These are phyloP conservation scores for Vombatus ursinus DNA, from an alignment of 2,113 vertebrate genomes.

Conservation along the genomic window DNA sequence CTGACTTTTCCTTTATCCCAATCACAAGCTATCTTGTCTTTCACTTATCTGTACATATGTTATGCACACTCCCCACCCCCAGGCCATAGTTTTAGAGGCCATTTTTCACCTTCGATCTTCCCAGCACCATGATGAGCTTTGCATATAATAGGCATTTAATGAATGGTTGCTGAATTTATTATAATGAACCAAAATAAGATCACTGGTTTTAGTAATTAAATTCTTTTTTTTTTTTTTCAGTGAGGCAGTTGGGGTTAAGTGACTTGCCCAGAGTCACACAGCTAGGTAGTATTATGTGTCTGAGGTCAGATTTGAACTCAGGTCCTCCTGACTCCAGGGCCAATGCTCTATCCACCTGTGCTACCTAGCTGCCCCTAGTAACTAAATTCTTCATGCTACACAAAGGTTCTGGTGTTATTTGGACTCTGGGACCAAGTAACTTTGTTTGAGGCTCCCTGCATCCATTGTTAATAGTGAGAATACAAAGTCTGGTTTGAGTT, in stretches of 20 bases:
- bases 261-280: too few species aligned
- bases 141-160: not conserved
- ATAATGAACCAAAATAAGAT: not conserved
- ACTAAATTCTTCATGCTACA: not conserved
- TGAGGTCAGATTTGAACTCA: too few species aligned
- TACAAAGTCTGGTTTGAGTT: not conserved
- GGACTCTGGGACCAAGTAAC: not conserved
- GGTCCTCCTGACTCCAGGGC: too few species aligned
- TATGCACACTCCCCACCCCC: not conserved
- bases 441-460: not conserved
- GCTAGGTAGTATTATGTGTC: too few species aligned
- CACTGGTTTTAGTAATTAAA: not conserved
- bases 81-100: not conserved
- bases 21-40: slow-evolving; percentile 7
- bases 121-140: not conserved
- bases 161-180: not conserved
- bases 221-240: not conserved
- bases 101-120: not conserved
- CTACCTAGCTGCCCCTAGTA: not conserved
- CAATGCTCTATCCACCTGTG: too few species aligned
- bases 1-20: slow-evolving; percentile 9
- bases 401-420: not conserved
- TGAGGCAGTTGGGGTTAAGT: too few species aligned
- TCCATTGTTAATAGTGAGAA: not conserved
- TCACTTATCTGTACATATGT: slow-evolving; percentile 7